These are phyloP conservation scores for Bradynema listronoti DNA, from an alignment of 1,140 invertebrate genomes.

Conservation along the genomic window DNA sequence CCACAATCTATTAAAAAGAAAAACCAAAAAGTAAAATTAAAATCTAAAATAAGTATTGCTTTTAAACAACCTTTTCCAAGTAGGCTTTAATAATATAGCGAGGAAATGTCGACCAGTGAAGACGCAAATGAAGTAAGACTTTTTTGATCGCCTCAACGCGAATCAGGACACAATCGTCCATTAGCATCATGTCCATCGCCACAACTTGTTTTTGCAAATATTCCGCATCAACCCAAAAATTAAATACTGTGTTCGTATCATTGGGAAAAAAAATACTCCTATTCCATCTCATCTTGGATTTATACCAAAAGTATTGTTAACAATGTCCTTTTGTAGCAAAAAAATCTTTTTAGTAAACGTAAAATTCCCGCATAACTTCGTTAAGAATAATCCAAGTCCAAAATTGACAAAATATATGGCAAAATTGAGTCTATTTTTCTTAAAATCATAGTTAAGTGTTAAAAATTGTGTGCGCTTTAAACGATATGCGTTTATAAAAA, in stretches of 20 bases:
- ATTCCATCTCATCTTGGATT: no score
- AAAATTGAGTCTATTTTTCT: no score
- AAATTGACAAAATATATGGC: no score
- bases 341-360: no score
- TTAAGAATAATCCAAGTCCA: no score
- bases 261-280: no score
- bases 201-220: conserved; percentile 17
- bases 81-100: conserved; percentile 22
- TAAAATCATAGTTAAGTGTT: no score
- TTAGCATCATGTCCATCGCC: conserved; percentile 19
- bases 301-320: no score
- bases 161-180: conserved; percentile 23
- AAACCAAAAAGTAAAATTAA: background rate
- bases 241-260: no score
- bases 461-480: background rate
- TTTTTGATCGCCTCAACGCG: conserved; percentile 21
- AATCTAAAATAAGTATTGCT: background rate
- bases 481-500: background rate
- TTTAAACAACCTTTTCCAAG: conserved; percentile 3
- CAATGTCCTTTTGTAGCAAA: no score
- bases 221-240: conserved; percentile 14
- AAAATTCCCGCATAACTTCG: no score
- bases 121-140: conserved; percentile 10
- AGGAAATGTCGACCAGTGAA: conserved; percentile 23
- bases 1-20: conserved; percentile 15